Base-by-base conservation (phyloP, 37 sponge, comb jelly and placozoan genomes). In the Aplysina aerophoba region DNA sequence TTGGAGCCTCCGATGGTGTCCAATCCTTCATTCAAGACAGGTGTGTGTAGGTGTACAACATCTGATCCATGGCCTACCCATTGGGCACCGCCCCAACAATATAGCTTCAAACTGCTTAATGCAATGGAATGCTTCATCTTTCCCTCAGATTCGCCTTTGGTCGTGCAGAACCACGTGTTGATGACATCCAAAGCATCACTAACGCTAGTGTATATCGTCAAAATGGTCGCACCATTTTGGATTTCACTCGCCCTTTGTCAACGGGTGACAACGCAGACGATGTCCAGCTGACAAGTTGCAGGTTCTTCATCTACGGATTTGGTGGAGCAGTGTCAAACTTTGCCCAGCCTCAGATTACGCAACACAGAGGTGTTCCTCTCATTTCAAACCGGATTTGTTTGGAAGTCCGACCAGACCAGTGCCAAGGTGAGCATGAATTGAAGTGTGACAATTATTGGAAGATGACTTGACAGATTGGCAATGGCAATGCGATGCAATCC, bases 1-100 rank as follows among this genome's bases (percentile, higher is more conserved):
- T 86, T 5, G 91, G 87, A 19, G 84, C 83, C 31, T 58, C 79
- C 22, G 71, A 86, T 83, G 80, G 24, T 3, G 36, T 24, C 11
- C 69, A 74, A 0, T 82, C n/a, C 64, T 86, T 90, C n/a, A 81
- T 86, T 30, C 81, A 81, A 35, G 91, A 90, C 87, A 86, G 89
- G 89, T 89, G 20, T 24, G 75, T 84, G 85, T 84, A 17, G 41
- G 73, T 71, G 54, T 84, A n/a, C 27, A 27, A 14, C 15, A 15
- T 14, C 71, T n/a, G 14, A n/a, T n/a, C n/a, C n/a, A n/a, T n/a
- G n/a, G n/a, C n/a, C n/a, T n/a, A n/a, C n/a, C n/a, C n/a, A n/a
- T n/a, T n/a, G n/a, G n/a, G n/a, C n/a, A n/a, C n/a, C n/a, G n/a
- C n/a, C n/a, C 15, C 59, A 58, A 58, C 24, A 62, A 62, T n/a